A percentile compares a stretch with the other conserved stretches of the same genome.
Evolutionary conservation across 2,888 invertebrate genomes (phyloP).

Genomic region (Synanthedon formicaeformis): DNA sequence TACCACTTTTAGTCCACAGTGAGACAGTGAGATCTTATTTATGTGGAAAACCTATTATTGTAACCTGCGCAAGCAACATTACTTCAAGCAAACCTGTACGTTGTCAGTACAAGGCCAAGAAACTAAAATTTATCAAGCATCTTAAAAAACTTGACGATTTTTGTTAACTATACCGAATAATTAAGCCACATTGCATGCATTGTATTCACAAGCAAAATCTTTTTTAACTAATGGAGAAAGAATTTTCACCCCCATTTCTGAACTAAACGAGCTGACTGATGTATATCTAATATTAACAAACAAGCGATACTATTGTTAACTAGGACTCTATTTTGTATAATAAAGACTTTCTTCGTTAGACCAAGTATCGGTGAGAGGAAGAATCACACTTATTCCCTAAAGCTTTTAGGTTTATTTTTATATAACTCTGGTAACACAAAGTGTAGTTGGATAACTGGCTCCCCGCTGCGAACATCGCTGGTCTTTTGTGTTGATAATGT

Average conservation of each 20-base stretch:
- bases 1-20: too few species aligned
- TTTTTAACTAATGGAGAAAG: conserved; percentile 1
- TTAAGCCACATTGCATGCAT: too few species aligned
- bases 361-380: conserved; percentile 1
- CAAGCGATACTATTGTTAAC: conserved; percentile 25
- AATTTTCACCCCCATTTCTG: neutral
- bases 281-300: conserved; percentile 14
- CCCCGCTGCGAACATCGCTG: conserved; percentile 34
- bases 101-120: too few species aligned
- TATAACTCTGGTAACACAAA: conserved; percentile 6
- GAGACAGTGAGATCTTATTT: too few species aligned
- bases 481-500: conserved; percentile 27
- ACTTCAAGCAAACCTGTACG: too few species aligned
- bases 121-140: too few species aligned
- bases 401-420: conserved; percentile 6
- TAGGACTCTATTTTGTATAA: conserved; percentile 23
- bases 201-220: neutral
- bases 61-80: too few species aligned
- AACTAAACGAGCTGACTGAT: conserved; percentile 17
- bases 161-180: too few species aligned
- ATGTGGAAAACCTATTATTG: too few species aligned
- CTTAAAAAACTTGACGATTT: too few species aligned
- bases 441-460: conserved; percentile 28
- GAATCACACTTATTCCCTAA: conserved; percentile 7
- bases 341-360: conserved; percentile 17